Base-by-base conservation (phyloP, 2,797 vertebrate genomes). In the Dicrostonyx torquatus region DNA sequence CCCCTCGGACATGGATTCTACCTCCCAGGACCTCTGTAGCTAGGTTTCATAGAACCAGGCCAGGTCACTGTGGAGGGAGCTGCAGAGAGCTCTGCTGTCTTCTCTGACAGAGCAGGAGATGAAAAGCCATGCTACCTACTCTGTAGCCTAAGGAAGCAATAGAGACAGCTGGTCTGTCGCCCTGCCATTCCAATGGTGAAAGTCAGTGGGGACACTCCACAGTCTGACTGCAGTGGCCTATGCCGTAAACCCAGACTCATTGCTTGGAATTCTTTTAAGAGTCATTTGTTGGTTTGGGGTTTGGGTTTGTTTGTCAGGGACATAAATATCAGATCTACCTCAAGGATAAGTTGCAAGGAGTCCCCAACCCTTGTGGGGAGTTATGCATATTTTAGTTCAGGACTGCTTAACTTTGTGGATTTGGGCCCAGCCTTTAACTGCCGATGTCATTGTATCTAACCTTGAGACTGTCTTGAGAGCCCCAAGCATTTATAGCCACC, bases 41-140 rank as follows among this genome's bases (percentile, higher is more conserved):
- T 48, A 5, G 14, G 40, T 55, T 18, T 24, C 37, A 0, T 0
- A 15, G 58, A 34, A 1, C 12, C 2, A 9, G 40, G 48, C 34
- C 20, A 48, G 73, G 53, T 14, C 48, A 14, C 48, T 4, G 31
- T 18, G 14, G 58, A 58, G 55, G 53, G 29, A 22, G 1, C 1
- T 5, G 68, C 60, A 22, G 12, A 24, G 22, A 22, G 18, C 48
- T 40, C 12, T 26, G 13, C 75, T 40, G 29, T 77, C 43, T 48
- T 31, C 68, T 62, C 70, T 43, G 45, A 77, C 0, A 14, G 10
- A 40, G 2, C 11, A 1, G 45, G 55, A 64, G 0, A 0, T 9
- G 15, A 48, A 82, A 80, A 83, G 18, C 18, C 26, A 31, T 40
- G 55, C 20, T 26, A 12, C 53, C n/a, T 18, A 5, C 9, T 37